Conservation (phyloP, 1,140 invertebrate species). For the Paraescarpia echinospica region DNA sequence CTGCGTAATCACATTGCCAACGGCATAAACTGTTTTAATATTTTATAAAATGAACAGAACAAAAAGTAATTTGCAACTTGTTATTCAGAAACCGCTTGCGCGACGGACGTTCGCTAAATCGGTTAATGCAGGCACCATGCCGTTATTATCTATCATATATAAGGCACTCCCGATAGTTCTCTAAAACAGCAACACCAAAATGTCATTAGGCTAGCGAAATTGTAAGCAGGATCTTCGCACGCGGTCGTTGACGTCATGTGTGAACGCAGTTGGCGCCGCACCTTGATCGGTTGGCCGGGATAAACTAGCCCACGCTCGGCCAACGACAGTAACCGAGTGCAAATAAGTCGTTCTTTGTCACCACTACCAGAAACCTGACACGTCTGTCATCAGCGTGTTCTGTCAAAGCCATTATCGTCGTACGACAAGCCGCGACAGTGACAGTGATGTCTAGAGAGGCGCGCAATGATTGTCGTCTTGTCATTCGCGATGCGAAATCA, state of each 20-base stretch:
- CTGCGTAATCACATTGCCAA: neutral
- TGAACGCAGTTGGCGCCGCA: neutral
- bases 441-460: neutral
- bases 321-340: neutral
- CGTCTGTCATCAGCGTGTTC: neutral
- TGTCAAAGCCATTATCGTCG: neutral
- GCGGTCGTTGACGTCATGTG: neutral
- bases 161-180: too few relatives aligned
- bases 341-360: neutral
- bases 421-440: neutral
- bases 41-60: neutral
- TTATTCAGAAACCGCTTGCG: too few relatives aligned
- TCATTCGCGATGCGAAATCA: neutral
- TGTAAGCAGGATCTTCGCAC: neutral
- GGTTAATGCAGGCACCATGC: too few relatives aligned
- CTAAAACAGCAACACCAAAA: too few relatives aligned
- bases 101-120: too few relatives aligned
- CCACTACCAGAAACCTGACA: neutral
- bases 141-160: too few relatives aligned
- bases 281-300: neutral
- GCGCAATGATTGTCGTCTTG: neutral
- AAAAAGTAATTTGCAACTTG: neutral
- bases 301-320: neutral
- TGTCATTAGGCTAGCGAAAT: neutral
- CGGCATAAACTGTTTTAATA: neutral